Evolutionary conservation across 2,797 vertebrate species (phyloP).

Genomic region (Glyptemys insculpta): DNA sequence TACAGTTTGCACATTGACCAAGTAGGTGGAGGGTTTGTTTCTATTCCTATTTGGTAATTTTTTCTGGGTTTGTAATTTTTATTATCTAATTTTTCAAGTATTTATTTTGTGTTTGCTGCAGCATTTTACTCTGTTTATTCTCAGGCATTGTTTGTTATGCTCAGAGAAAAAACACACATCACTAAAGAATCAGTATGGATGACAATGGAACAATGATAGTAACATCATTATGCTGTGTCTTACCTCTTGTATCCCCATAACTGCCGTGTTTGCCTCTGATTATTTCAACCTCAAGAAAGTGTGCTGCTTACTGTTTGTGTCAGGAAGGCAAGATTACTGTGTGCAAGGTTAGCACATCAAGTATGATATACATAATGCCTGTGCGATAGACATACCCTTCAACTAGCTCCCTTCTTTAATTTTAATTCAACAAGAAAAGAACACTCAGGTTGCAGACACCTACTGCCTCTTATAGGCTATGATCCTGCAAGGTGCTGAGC

Average conservation of each 20-base stretch:
- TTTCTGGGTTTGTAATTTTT: not conserved
- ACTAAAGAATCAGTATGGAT: slow-evolving; percentile 57
- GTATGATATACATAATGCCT: slow-evolving; percentile 48
- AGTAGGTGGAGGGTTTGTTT: slow-evolving; percentile 27
- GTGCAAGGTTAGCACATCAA: slow-evolving; percentile 72
- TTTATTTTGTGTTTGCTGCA: slow-evolving; percentile 31
- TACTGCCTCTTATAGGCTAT: not conserved
- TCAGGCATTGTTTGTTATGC: slow-evolving; percentile 51
- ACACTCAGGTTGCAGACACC: not conserved
- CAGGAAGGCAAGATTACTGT: slow-evolving; percentile 69
- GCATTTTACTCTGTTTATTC: slow-evolving; percentile 51
- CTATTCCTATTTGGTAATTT: not conserved
- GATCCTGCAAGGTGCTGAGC: not conserved
- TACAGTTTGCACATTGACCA: slow-evolving; percentile 50
- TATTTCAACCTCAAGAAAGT: slow-evolving; percentile 74
- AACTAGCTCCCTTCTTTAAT: slow-evolving; percentile 49
- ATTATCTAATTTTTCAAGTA: slow-evolving; percentile 25
- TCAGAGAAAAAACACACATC: slow-evolving; percentile 55
- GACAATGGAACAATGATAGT: slow-evolving; percentile 73
- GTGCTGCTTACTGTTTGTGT: slow-evolving; percentile 74
- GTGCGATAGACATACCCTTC: slow-evolving; percentile 66
- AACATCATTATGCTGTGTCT: slow-evolving; percentile 71
- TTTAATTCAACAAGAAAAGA: not conserved
- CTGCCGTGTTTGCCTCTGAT: slow-evolving; percentile 78
- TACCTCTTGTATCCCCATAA: slow-evolving; percentile 73